A percentile compares a stretch with the other conserved stretches of the same genome.
These are phyloP conservation scores for Drosophila rufa DNA, from an alignment of 1,140 invertebrate species.

Conservation along the genomic window DNA sequence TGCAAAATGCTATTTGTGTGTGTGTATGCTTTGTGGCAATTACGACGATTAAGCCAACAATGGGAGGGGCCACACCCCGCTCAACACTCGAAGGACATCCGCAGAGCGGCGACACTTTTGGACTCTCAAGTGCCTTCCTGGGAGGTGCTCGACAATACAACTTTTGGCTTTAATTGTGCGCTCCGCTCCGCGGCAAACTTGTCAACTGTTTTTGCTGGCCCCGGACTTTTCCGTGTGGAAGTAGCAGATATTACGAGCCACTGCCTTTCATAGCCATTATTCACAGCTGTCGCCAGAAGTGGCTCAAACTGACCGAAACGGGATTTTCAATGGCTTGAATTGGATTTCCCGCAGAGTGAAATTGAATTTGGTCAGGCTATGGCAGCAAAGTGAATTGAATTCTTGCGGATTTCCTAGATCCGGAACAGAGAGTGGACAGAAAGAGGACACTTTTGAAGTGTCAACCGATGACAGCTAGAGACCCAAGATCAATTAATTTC, in stretches of 20 bases:
- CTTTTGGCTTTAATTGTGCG: slow-evolving; percentile 72
- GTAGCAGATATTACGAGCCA: slow-evolving; percentile 18
- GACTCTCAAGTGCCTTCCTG: slow-evolving; percentile 38
- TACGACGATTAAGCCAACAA: slow-evolving; percentile 49
- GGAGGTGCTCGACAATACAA: slow-evolving; percentile 26
- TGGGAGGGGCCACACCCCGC: slow-evolving; percentile 26
- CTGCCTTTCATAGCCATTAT: slow-evolving; percentile 62
- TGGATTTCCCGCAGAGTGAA: slow-evolving; percentile 31
- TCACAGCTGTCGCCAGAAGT: slow-evolving; percentile 75
- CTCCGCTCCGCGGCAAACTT: slow-evolving; percentile 62
- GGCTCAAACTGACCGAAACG: slow-evolving; percentile 44
- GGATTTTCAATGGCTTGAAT: slow-evolving; percentile 43
- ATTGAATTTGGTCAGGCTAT: slow-evolving; percentile 23
- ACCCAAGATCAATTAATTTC: slow-evolving; percentile 41
- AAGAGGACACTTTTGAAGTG: slow-evolving; percentile 31
- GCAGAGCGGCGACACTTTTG: slow-evolving; percentile 62
- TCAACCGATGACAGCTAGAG: slow-evolving; percentile 26
- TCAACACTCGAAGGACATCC: slow-evolving; percentile 20
- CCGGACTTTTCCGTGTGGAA: slow-evolving; percentile 6
- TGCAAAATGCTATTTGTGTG: slow-evolving; percentile 38
- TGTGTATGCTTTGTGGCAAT: slow-evolving; percentile 32
- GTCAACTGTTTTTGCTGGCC: slow-evolving; percentile 58
- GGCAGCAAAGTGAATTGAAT: slow-evolving; percentile 34
- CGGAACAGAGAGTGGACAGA: slow-evolving; percentile 23
- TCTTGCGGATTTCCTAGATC: slow-evolving; percentile 9